These are phyloP conservation scores for Nycticorax nycticorax DNA, from an alignment of 2,113 vertebrate genomes.

Conservation along the genomic window DNA sequence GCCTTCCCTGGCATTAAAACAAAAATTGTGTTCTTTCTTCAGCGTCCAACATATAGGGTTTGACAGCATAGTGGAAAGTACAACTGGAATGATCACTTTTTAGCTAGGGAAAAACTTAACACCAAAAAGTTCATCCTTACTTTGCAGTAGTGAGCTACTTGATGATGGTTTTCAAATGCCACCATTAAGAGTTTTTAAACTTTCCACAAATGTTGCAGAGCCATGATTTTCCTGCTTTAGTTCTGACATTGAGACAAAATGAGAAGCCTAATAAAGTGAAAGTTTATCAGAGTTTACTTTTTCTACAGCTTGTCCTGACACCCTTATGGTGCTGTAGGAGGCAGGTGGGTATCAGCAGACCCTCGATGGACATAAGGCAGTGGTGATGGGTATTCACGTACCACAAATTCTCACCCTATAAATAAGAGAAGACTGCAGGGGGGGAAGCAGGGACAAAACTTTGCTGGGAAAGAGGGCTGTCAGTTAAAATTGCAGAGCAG, in stretches of 20 bases:
- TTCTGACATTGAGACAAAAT: neutral
- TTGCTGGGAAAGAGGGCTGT: neutral
- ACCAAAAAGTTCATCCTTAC: neutral
- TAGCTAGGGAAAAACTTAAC: neutral
- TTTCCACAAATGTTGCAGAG: neutral
- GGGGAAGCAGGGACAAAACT: neutral
- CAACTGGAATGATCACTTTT: neutral
- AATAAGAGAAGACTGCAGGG: neutral
- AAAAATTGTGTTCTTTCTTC: neutral
- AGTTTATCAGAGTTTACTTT: neutral
- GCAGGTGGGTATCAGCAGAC: neutral
- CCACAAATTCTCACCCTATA: neutral
- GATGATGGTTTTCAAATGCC: rapidly evolving
- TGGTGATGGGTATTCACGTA: neutral
- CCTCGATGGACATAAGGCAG: neutral
- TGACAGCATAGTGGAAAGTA: neutral
- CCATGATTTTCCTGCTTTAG: neutral
- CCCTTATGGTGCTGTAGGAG: neutral
- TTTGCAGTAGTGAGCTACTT: neutral
- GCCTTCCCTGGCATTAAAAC: neutral
- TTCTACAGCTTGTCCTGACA: neutral
- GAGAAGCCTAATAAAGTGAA: neutral
- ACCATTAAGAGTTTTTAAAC: neutral
- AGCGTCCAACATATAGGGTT: neutral
- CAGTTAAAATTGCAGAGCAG: neutral